A percentile compares a stretch with the other conserved stretches of the same genome.
These are phyloP conservation scores for Drosophila helvetica DNA, from an alignment of 2,888 invertebrate species.

Conservation along the genomic window DNA sequence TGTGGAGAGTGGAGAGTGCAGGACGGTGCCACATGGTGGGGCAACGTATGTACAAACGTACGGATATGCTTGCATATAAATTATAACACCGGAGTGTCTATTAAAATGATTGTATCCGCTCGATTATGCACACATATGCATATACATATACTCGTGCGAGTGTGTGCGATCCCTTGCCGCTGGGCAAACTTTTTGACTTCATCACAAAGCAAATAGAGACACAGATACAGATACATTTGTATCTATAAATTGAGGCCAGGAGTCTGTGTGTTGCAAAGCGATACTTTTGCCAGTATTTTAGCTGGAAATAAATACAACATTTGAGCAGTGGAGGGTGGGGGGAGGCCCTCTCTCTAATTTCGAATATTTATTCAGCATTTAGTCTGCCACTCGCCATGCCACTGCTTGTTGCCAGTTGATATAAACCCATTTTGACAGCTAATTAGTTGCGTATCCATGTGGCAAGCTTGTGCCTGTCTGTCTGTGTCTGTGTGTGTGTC, in stretches of 20 bases:
- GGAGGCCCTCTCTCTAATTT: slow-evolving; percentile 6
- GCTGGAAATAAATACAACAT: slow-evolving; percentile 16
- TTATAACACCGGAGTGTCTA: slow-evolving; percentile 83
- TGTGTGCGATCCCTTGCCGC: slow-evolving; percentile 26
- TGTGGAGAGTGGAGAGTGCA: no score
- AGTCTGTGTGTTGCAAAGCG: slow-evolving; percentile 12
- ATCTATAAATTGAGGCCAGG: slow-evolving; percentile 28
- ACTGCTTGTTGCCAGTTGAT: slow-evolving; percentile 55
- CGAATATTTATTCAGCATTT: slow-evolving; percentile 5
- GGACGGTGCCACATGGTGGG: slow-evolving; percentile 3
- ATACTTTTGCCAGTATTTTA: slow-evolving; percentile 23
- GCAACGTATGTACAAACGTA: slow-evolving; percentile 63
- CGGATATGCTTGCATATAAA: slow-evolving; percentile 82
- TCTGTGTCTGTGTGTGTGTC: slow-evolving; percentile 2
- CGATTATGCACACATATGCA: slow-evolving; percentile 75
- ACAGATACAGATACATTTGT: slow-evolving; percentile 25
- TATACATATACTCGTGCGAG: slow-evolving; percentile 17
- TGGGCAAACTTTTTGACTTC: slow-evolving; percentile 70
- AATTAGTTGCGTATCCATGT: slow-evolving; percentile 67
- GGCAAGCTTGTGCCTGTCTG: slow-evolving; percentile 33
- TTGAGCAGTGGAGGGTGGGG: background rate
- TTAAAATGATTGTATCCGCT: slow-evolving; percentile 83
- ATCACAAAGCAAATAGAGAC: slow-evolving; percentile 19
- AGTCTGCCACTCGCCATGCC: slow-evolving; percentile 21
- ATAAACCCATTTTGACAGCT: slow-evolving; percentile 80